Base-by-base conservation (phyloP, 1,140 invertebrate genomes). In the Atta colombica region DNA sequence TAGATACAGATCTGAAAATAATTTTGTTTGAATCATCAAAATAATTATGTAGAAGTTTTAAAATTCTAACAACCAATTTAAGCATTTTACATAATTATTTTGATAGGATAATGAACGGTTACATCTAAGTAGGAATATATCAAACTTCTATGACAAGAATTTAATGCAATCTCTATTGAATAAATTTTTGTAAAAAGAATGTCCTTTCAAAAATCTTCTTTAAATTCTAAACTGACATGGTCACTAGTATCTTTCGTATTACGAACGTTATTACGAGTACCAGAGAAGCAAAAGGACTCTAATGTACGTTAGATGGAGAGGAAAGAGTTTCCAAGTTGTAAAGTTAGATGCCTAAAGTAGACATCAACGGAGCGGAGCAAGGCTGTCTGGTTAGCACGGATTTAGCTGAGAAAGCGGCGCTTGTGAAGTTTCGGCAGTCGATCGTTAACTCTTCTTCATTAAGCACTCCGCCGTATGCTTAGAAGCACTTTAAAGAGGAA, bases 391-490 rank as follows among this genome's bases (percentile, higher is more conserved):
- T 85, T 85, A 78, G 35, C 21, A 21, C 28, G 53, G 53, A 18
- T 35, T 69, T 71, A 49, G 45, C 31, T 25, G 49, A 25, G n/a
- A 55, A 81, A 82, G 53, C 63, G 77, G 60, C 65, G 74, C 58
- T 86, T 69, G 35, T 51, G 14, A 86, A 86, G 77, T 86, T 86
- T 86, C 53, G 65, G 39, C 77, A 69, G 53, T 71, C 85, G 85
- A 86, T 86, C 72, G 49, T 86, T 86, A 86, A 86, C 77, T 80
- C 77, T 71, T 86, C 85, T 69, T 80, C 74, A 66, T 61, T 61
- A 68, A 69, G 65, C 69, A 39, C 18, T 31, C 75, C 49, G 63
- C 84, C 45, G 63, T 69, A 49, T 51, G 61, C 63, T 58, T 35
- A 51, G 53, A 81, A 61, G 55, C 77, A 45, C 53, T 86, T 86